phyloP scores from a whole-genome alignment of 2,797 vertebrate genomes.

The Acrossocheilus fasciatus region DNA sequence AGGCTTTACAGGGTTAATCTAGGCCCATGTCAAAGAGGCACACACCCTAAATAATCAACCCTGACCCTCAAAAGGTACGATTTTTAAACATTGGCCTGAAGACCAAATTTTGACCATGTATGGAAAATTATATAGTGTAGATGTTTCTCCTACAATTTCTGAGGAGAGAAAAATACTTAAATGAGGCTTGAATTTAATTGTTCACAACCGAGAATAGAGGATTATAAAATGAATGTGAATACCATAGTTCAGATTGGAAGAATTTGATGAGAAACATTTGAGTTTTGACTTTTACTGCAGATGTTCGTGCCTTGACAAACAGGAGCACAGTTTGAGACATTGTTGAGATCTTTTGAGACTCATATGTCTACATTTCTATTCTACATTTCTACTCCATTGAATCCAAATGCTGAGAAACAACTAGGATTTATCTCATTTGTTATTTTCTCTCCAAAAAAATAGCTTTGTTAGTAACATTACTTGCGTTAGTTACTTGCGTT shows the following conservation, averaged over 20 bases:
- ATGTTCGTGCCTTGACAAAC: neutral
- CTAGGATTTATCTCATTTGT: neutral
- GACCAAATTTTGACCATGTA: neutral
- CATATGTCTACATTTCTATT: too few species aligned
- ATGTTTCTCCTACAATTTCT: neutral
- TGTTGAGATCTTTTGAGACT: neutral
- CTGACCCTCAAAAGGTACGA: neutral
- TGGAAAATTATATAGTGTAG: neutral
- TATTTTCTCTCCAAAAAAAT: neutral
- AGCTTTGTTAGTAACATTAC: neutral
- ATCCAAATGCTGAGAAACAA: neutral
- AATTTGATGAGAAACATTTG: neutral
- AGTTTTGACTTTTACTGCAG: neutral
- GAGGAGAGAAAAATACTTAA: neutral
- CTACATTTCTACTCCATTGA: neutral
- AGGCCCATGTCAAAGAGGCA: neutral
- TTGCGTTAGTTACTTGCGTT: neutral
- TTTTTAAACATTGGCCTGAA: neutral
- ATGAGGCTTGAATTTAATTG: neutral
- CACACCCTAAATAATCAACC: neutral
- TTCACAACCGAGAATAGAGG: neutral
- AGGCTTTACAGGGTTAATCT: constrained; percentile 29
- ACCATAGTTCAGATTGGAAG: neutral
- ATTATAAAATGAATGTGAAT: neutral
- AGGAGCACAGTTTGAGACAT: neutral